A percentile compares a stretch with the other conserved stretches of the same genome.
Conservation (phyloP, 2,797 vertebrate species). For the Stomatorhinus walkeri region DNA sequence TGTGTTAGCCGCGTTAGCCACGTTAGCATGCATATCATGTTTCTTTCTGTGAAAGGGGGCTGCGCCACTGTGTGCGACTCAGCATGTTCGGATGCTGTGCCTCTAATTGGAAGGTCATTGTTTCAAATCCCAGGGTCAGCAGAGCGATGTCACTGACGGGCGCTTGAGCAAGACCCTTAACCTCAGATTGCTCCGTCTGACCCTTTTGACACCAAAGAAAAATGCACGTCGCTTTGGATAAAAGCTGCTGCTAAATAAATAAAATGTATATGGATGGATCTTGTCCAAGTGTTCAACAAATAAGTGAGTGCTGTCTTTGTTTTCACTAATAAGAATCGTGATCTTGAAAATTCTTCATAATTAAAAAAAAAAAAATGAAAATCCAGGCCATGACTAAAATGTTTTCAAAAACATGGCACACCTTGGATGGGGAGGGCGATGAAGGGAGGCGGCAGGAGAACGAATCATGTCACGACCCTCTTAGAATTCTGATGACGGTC, state of each 20-base stretch:
- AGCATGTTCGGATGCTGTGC: not conserved
- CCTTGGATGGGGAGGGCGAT: slow-evolving; percentile 8
- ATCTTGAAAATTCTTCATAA: not conserved
- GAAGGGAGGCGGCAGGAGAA: slow-evolving; percentile 24
- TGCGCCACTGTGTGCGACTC: not conserved
- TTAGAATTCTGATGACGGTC: slow-evolving; percentile 55
- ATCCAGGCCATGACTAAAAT: slow-evolving; percentile 5
- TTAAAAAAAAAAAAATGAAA: not conserved
- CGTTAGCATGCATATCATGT: not conserved
- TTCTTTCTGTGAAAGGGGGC: not conserved
- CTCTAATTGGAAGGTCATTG: not conserved
- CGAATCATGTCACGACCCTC: slow-evolving; percentile 47
- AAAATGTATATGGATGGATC: not conserved
- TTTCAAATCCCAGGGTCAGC: not conserved
- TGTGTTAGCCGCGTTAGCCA: not conserved
- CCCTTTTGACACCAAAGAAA: not conserved
- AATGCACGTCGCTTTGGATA: not conserved
- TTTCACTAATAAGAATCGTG: not conserved
- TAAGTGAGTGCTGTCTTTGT: not conserved
- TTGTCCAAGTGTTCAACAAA: not conserved
- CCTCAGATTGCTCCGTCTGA: not conserved
- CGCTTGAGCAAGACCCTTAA: not conserved
- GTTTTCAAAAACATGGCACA: not conserved
- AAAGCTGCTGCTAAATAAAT: not conserved
- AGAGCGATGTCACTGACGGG: not conserved